phyloP scores from a whole-genome alignment of 2,888 invertebrate genomes.

The Scaptomyza tumidula region DNA sequence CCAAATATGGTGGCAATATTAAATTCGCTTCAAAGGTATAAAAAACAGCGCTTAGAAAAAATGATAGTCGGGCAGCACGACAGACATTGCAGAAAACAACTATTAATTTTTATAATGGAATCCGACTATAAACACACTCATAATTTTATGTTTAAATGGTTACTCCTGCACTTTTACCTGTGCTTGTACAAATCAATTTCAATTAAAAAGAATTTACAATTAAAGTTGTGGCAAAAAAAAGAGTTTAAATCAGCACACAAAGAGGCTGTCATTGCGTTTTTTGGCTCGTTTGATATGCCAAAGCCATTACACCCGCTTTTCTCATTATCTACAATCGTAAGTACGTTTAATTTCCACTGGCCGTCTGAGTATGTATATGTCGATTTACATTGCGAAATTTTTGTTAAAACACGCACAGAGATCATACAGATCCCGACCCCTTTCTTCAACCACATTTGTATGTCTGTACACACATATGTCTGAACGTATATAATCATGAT shows the following conservation, averaged over 20 bases:
- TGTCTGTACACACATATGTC: background rate
- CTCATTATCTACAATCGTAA: constrained; percentile 21
- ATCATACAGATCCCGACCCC: constrained; percentile 58
- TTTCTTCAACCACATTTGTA: constrained; percentile 1
- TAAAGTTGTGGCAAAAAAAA: constrained; percentile 46
- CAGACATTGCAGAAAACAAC: too few relatives aligned
- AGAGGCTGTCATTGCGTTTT: constrained; percentile 37
- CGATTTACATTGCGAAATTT: constrained; percentile 73
- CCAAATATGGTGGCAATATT: too few relatives aligned
- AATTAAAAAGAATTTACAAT: constrained; percentile 74
- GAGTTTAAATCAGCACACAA: constrained; percentile 27
- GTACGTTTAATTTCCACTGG: constrained; percentile 17
- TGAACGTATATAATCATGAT: constrained; percentile 14
- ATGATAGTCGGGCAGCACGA: too few relatives aligned
- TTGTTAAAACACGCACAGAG: constrained; percentile 65
- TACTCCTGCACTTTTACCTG: constrained; percentile 53
- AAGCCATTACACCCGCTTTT: constrained; percentile 45
- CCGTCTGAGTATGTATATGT: constrained; percentile 45
- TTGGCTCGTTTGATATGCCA: constrained; percentile 49
- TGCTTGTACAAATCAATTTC: constrained; percentile 78
- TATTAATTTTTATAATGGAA: too few relatives aligned
- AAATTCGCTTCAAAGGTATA: too few relatives aligned
- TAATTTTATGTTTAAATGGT: constrained; percentile 54
- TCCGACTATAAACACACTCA: background rate
- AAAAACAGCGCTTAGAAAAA: too few relatives aligned